phyloP scores from a whole-genome alignment of 1,140 invertebrate genomes.

The Diorhabda elongata region DNA sequence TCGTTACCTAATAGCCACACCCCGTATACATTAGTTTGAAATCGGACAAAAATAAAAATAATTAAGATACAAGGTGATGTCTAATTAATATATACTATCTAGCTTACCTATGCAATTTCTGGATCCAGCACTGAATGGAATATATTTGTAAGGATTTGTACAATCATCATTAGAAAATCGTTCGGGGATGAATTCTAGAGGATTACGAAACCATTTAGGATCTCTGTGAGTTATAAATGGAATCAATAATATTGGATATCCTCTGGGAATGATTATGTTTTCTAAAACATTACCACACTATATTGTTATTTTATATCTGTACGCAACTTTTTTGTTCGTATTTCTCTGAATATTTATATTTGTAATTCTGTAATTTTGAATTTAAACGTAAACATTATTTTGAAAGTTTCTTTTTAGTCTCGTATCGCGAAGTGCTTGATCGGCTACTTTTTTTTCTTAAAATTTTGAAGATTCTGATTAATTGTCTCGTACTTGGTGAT shows the following conservation, averaged over 20 bases:
- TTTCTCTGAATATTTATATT: no score
- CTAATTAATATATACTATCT: background rate
- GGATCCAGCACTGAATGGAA: constrained; percentile 68
- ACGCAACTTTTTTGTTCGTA: constrained; percentile 35
- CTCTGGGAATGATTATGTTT: constrained; percentile 50
- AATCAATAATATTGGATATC: constrained; percentile 50
- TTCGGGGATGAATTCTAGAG: constrained; percentile 72
- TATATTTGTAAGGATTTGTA: constrained; percentile 52
- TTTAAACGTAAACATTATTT: no score
- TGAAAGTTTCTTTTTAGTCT: no score
- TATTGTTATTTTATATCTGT: no score
- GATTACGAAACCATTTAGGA: constrained; percentile 61
- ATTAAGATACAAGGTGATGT: constrained; percentile 8
- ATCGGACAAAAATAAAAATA: background rate
- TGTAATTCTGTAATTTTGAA: no score
- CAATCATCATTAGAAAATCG: constrained; percentile 61
- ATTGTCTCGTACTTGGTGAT: no score
- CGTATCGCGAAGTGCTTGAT: no score
- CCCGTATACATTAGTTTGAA: background rate
- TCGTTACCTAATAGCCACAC: no score
- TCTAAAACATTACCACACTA: constrained; percentile 45
- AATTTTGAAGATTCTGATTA: no score
- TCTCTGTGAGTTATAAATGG: constrained; percentile 63
- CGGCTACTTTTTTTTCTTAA: no score
- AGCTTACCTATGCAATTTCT: constrained; percentile 64